Evolutionary conservation across 2,888 invertebrate species (phyloP).

Genomic region (Thereva unica): DNA sequence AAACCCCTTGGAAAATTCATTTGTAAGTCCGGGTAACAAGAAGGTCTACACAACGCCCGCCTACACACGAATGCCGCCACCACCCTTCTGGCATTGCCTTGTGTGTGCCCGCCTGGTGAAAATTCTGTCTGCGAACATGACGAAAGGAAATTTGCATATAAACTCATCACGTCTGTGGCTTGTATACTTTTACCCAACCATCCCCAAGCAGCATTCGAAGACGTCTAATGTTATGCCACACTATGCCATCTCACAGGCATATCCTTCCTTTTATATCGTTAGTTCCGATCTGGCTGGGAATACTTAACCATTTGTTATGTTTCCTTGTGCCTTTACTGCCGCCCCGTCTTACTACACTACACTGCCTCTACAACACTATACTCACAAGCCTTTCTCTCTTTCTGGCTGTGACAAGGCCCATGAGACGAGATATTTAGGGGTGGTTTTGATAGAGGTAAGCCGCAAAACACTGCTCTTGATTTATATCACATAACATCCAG

Average conservation of each 20-base stretch:
- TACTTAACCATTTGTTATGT: conserved; percentile 15
- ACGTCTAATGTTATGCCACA: too few species aligned
- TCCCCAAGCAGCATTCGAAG: background rate
- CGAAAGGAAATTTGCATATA: conserved; percentile 23
- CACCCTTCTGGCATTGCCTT: background rate
- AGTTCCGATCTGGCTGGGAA: conserved; percentile 6
- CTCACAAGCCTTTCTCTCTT: too few species aligned
- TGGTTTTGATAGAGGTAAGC: conserved; percentile 1
- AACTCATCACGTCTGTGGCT: conserved; percentile 28
- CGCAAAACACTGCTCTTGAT: background rate
- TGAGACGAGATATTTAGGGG: background rate
- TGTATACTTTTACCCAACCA: conserved; percentile 11
- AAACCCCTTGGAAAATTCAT: conserved; percentile 6
- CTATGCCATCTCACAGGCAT: background rate
- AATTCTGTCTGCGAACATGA: background rate
- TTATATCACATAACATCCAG: conserved; percentile 7
- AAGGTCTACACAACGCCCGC: too few species aligned
- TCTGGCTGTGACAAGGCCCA: too few species aligned
- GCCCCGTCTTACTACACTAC: background rate
- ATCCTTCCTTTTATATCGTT: conserved; percentile 7
- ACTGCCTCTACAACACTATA: too few species aligned
- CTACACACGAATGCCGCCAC: too few species aligned
- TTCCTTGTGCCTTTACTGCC: background rate
- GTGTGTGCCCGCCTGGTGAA: background rate
- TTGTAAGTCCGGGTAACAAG: background rate